These are phyloP conservation scores for Cyaniris semiargus DNA, from an alignment of 2,888 invertebrate species.

Conservation along the genomic window DNA sequence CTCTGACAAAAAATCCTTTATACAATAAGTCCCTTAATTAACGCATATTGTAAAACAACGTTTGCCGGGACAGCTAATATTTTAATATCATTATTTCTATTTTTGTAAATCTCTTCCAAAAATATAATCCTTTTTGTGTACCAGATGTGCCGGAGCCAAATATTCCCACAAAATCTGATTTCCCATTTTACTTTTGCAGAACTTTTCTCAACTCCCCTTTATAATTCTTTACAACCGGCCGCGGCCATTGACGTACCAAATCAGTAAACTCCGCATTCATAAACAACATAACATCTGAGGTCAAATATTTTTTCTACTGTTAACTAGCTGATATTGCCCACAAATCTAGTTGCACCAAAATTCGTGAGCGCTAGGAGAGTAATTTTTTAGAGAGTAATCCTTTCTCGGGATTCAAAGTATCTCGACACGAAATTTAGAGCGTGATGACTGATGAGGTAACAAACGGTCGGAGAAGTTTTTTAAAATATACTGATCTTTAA, in stretches of 20 bases:
- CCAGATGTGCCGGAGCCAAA: not conserved
- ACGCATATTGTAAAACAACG: not conserved
- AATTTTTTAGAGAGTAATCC: no score
- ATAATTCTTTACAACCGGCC: not conserved
- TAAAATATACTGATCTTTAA: no score
- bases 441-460: no score
- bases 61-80: not conserved
- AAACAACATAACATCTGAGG: no score
- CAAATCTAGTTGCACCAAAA: no score
- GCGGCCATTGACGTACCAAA: not conserved
- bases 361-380: no score
- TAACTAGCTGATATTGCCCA: no score
- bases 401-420: no score
- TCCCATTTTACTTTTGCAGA: not conserved
- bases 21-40: not conserved
- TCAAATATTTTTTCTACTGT: no score
- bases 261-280: not conserved
- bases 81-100: not conserved
- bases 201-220: slow-evolving; percentile 5
- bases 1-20: no score
- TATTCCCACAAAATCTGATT: not conserved
- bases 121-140: not conserved
- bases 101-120: not conserved
- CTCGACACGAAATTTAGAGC: no score
- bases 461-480: no score